phyloP scores from a whole-genome alignment of 2,888 invertebrate genomes.

The Leucophora obtusa region DNA sequence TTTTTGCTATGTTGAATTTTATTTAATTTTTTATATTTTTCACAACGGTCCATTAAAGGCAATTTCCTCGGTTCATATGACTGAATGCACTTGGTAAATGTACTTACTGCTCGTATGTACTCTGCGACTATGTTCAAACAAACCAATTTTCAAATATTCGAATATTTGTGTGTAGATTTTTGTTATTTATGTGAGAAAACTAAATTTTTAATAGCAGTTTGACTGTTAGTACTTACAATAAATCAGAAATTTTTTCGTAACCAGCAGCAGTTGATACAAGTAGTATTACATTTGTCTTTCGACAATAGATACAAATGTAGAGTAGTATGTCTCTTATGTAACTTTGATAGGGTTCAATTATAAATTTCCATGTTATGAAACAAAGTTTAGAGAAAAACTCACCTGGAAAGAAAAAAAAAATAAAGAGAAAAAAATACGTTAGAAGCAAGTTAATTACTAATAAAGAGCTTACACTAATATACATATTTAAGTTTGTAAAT shows the following conservation, averaged over 20 bases:
- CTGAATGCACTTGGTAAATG: slow-evolving; percentile 43
- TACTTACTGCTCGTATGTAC: neutral
- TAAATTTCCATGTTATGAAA: slow-evolving; percentile 21
- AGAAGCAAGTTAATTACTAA: no score
- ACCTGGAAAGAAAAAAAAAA: slow-evolving; percentile 50
- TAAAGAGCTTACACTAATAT: no score
- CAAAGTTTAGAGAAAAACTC: slow-evolving; percentile 29
- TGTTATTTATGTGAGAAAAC: slow-evolving; percentile 51
- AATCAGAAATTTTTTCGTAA: neutral
- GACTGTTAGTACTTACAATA: neutral
- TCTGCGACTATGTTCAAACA: neutral
- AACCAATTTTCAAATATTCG: no score
- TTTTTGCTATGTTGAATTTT: slow-evolving; percentile 24
- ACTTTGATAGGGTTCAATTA: slow-evolving; percentile 38
- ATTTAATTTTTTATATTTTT: slow-evolving; percentile 13
- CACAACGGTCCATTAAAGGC: slow-evolving; percentile 62
- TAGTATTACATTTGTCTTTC: neutral
- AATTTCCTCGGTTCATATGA: slow-evolving; percentile 60
- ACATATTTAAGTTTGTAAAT: no score
- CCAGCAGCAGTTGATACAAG: neutral
- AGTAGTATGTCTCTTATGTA: slow-evolving; percentile 33
- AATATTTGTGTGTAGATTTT: neutral
- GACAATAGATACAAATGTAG: slow-evolving; percentile 10
- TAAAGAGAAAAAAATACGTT: neutral
- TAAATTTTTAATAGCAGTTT: slow-evolving; percentile 5